These are phyloP conservation scores for Anthophora plumipes DNA, from an alignment of 2,888 invertebrate genomes.

Conservation along the genomic window DNA sequence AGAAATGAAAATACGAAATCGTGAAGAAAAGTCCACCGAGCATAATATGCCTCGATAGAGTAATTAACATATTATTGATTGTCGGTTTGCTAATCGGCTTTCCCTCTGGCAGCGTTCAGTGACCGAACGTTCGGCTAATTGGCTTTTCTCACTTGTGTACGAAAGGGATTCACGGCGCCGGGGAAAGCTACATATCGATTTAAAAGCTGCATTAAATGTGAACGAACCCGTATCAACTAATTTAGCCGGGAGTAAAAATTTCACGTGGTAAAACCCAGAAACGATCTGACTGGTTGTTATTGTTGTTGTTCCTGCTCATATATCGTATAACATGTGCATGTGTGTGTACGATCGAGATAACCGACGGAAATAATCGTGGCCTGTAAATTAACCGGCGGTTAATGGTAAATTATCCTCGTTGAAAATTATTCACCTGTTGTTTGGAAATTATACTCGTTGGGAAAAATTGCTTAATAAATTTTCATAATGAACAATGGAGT, in stretches of 20 bases:
- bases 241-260: neutral
- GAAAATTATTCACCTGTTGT: neutral
- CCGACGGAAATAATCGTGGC: neutral
- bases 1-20: neutral
- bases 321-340: no score
- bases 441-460: neutral
- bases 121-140: constrained; percentile 51
- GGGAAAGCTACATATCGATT: constrained; percentile 51
- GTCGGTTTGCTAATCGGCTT: constrained; percentile 49
- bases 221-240: constrained; percentile 2
- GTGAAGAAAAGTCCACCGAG: neutral
- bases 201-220: constrained; percentile 27
- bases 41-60: constrained; percentile 8
- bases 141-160: constrained; percentile 48
- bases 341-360: neutral
- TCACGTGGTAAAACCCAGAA: neutral
- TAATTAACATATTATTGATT: constrained; percentile 50
- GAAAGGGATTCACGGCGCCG: constrained; percentile 24
- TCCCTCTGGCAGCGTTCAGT: constrained; percentile 38
- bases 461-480: constrained; percentile 1
- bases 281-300: neutral
- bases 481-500: neutral
- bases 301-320: neutral
- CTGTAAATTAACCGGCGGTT: neutral
- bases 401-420: neutral